phyloP scores from a whole-genome alignment of 2,797 vertebrate species.

The Takifugu ocellatus region DNA sequence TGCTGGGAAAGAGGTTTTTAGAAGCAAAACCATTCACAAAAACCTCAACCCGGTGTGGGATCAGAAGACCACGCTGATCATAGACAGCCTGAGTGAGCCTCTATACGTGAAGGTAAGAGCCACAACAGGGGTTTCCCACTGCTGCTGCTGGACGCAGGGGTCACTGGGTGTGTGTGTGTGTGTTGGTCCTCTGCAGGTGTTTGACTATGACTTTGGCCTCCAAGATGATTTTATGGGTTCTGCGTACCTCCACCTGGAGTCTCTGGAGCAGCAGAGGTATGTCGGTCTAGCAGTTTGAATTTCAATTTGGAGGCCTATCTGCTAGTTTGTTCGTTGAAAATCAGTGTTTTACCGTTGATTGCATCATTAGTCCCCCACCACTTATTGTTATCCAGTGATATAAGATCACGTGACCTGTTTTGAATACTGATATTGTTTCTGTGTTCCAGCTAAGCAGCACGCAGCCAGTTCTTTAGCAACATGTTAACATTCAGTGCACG shows the following conservation, averaged over 20 bases:
- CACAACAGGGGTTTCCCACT: background rate
- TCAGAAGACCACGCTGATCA: constrained; percentile 77
- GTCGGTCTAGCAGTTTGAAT: background rate
- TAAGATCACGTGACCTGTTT: too few relatives aligned
- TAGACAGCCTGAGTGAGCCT: constrained; percentile 80
- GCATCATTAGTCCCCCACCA: too few relatives aligned
- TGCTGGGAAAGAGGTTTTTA: constrained; percentile 87
- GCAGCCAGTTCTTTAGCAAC: too few relatives aligned
- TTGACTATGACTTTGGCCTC: constrained; percentile 93
- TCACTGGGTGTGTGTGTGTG: background rate
- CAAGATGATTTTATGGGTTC: constrained; percentile 98
- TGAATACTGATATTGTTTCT: background rate
- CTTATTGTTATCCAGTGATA: too few relatives aligned
- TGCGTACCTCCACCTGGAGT: constrained; percentile 82
- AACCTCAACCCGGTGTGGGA: constrained; percentile 95
- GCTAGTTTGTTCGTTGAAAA: too few relatives aligned
- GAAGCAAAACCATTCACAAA: constrained; percentile 89
- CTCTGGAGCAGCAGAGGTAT: constrained; percentile 87
- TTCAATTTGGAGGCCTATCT: too few relatives aligned
- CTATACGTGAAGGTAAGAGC: constrained; percentile 85
- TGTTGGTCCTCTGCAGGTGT: constrained; percentile 77
- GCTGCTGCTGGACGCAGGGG: background rate
- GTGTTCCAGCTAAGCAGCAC: background rate
- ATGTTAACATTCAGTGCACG: too few relatives aligned
- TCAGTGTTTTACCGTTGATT: too few relatives aligned